Base-by-base conservation (phyloP, 2,113 vertebrate genomes). In the Candoia aspera region DNA sequence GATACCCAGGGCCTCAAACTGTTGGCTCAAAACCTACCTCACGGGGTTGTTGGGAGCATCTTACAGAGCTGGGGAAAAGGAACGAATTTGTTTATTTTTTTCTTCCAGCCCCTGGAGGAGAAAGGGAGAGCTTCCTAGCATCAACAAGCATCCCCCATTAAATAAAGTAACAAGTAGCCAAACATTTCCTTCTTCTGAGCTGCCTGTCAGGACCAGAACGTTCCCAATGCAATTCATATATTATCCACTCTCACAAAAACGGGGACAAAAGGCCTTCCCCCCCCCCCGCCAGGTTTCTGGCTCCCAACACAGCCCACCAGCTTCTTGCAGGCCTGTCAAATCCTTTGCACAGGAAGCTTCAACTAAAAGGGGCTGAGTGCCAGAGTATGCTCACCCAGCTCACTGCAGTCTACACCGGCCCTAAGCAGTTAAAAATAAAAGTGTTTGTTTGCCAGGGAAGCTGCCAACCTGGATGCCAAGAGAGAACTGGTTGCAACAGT, bases 341-440 rank as follows among this genome's bases (percentile, higher is more conserved):
- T 59, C 58, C 58, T 59, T 59, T 5, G 58, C 58, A 23, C 21
- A 21, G 58, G 19, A 59, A 59, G 58, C 58, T 59, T 59, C 57
- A 58, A 13, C 19, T 59, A 17, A 21, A 2, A 3, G 58, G 8
- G 13, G 54, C n/a, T 0, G 12, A 4, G 15, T 11, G 85, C 19
- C 88, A 13, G 58, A 4, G 4, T 42, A 11, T 53, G 26, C 24
- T 3, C 8, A 24, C 1, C 37, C 9, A 15, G 12, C 33, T 84
- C 90, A 62, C 57, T 3, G 33, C 13, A 42, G 42, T 15, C 33
- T 19, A 53, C 73, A 19, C 8, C 1, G 17, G 37, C 24, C 37
- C 85, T 86, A 90, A 46, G 57, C 29, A 42, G 57, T 90, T 90
- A 90, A 90, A 53, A 62, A 91, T 53, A 53, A 90, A 87, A 90